phyloP scores from a whole-genome alignment of 53 echinoderm and acorn worm species.

The Henricia sp. region DNA sequence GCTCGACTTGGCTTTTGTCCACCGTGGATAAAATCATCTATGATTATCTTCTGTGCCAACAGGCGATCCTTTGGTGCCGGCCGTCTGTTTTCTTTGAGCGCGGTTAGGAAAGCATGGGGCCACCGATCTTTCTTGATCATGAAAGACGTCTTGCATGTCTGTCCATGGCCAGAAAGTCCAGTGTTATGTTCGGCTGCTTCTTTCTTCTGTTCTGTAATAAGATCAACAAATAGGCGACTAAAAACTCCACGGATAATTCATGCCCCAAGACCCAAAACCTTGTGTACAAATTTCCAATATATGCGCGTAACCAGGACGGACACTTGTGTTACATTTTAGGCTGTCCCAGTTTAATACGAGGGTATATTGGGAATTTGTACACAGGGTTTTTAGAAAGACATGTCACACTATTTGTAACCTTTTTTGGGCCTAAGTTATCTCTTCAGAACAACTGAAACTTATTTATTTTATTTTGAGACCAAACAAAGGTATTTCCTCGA shows the following conservation, averaged over 20 bases:
- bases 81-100: neutral
- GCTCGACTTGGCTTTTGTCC: conserved; percentile 9
- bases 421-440: too few species aligned
- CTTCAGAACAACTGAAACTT: too few species aligned
- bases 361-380: too few species aligned
- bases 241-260: neutral
- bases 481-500: too few species aligned
- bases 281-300: neutral
- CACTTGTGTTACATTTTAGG: too few species aligned
- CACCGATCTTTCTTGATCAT: neutral
- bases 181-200: neutral
- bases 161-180: too few species aligned
- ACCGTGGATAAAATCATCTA: conserved; percentile 23
- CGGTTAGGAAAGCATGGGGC: neutral
- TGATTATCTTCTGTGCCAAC: neutral
- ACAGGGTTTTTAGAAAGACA: too few species aligned
- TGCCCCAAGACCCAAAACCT: neutral
- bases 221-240: neutral
- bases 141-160: neutral
- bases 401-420: too few species aligned
- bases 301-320: neutral
- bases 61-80: neutral
- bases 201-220: neutral
- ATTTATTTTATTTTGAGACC: too few species aligned
- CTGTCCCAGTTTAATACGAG: too few species aligned